phyloP scores from a whole-genome alignment of 92 coral and sea anemone genomes.

The Zoanthus sansibaricus region DNA sequence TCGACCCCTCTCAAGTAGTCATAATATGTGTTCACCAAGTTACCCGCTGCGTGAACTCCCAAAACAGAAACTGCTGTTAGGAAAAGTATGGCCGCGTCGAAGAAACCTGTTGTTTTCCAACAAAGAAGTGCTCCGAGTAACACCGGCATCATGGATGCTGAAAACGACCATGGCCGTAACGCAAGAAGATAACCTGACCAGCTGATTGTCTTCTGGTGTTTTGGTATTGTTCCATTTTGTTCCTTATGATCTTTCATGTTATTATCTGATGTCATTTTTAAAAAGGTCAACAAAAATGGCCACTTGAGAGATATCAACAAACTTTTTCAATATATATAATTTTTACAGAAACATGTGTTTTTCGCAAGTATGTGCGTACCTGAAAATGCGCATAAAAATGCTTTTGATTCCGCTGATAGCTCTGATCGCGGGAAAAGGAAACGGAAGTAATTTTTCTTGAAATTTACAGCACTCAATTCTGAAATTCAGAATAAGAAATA shows the following conservation, averaged over 20 bases:
- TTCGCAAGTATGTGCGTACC: too few species aligned
- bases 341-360: too few species aligned
- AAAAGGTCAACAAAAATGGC: too few species aligned
- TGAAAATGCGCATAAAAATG: too few species aligned
- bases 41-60: constrained; percentile 98
- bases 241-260: constrained; percentile 2
- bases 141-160: constrained; percentile 92
- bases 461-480: too few species aligned
- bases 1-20: constrained; percentile 97
- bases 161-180: constrained; percentile 97
- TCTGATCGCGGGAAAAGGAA: too few species aligned
- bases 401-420: too few species aligned
- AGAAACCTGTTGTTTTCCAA: constrained; percentile 87
- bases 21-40: constrained; percentile 92
- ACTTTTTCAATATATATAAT: too few species aligned
- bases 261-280: too few species aligned
- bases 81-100: constrained; percentile 61
- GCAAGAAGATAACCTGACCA: constrained; percentile 88
- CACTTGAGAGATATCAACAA: too few species aligned
- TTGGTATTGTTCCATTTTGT: constrained; percentile 36
- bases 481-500: too few species aligned
- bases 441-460: too few species aligned
- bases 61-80: constrained; percentile 82
- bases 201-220: constrained; percentile 48
- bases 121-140: constrained; percentile 89